Evolutionary conservation across 1,140 invertebrate species (phyloP).

Genomic region (Drosophila asahinai): DNA sequence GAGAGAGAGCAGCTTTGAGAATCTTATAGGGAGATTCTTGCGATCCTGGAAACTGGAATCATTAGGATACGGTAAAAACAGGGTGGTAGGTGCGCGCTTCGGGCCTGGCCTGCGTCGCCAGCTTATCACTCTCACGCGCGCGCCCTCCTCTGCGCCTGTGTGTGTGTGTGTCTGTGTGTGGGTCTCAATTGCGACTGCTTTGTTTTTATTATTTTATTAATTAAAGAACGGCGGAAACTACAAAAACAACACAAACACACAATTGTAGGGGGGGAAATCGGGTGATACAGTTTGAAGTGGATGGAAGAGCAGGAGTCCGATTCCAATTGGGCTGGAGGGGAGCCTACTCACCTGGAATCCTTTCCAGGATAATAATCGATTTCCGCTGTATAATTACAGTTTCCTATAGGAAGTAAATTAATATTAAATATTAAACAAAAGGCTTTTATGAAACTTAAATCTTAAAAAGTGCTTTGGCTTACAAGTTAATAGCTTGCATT

Average conservation of each 20-base stretch:
- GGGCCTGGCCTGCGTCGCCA: constrained; percentile 52
- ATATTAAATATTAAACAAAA: too few relatives aligned
- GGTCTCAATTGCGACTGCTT: constrained; percentile 10
- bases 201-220: constrained; percentile 61
- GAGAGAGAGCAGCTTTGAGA: not conserved
- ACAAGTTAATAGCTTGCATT: too few relatives aligned
- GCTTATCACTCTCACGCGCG: constrained; percentile 56
- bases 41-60: not conserved
- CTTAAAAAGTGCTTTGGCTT: too few relatives aligned
- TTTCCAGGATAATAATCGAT: not conserved
- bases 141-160: not conserved
- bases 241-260: not conserved
- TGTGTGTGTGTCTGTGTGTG: constrained; percentile 10
- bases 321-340: not conserved
- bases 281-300: not conserved
- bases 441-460: too few relatives aligned
- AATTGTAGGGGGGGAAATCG: not conserved
- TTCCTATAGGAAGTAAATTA: too few relatives aligned
- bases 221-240: constrained; percentile 47
- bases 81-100: not conserved
- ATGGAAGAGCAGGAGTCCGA: too few relatives aligned
- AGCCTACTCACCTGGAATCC: not conserved
- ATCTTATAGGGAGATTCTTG: not conserved
- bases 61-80: not conserved
- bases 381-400: too few relatives aligned